phyloP scores from a whole-genome alignment of 1,140 invertebrate species.

The Coptotermes formosanus region DNA sequence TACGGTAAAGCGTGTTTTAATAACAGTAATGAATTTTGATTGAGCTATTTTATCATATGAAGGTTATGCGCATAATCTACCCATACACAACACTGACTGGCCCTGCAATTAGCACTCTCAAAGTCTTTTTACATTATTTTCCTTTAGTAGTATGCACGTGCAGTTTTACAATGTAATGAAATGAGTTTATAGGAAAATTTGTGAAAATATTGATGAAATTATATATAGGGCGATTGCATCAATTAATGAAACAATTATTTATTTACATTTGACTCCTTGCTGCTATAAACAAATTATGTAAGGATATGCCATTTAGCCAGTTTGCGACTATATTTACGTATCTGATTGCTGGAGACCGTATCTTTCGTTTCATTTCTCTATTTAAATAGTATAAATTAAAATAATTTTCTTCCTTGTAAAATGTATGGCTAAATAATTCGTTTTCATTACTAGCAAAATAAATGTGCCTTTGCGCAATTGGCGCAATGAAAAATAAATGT shows the following conservation, averaged over 20 bases:
- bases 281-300: not conserved
- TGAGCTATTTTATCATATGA: constrained; percentile 3
- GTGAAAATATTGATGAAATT: constrained; percentile 3
- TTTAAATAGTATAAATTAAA: no score
- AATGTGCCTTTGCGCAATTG: no score
- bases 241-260: constrained; percentile 6
- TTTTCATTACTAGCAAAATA: no score
- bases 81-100: not conserved
- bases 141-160: not conserved
- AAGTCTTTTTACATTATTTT: not conserved
- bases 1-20: not conserved
- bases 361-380: not conserved
- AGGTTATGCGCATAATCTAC: not conserved
- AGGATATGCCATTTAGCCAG: not conserved
- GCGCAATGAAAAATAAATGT: no score
- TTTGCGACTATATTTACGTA: not conserved
- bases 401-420: no score
- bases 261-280: not conserved
- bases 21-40: constrained; percentile 17
- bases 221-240: not conserved
- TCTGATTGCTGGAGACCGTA: not conserved
- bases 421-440: no score
- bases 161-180: not conserved
- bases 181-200: not conserved
- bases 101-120: not conserved